Conservation (phyloP, 2,113 vertebrate genomes). For the Ancistrus triradiatus region DNA sequence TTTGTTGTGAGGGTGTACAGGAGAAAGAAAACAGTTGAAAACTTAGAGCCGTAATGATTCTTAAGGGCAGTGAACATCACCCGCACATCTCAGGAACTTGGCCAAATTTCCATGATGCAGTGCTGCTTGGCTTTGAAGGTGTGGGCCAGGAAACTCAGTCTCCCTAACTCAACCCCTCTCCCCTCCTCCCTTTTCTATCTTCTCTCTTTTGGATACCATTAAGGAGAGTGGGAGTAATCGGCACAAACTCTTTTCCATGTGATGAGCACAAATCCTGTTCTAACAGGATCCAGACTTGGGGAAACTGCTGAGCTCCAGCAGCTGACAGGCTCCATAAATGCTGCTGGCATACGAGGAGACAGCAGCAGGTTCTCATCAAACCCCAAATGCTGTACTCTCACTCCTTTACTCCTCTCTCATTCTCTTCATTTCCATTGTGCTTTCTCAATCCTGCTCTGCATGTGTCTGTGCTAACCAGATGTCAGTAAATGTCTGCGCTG, state of each 20-base stretch:
- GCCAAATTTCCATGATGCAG: slow-evolving; percentile 97
- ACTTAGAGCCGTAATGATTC: slow-evolving; percentile 63
- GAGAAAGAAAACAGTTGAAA: slow-evolving; percentile 36
- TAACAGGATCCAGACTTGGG: slow-evolving; percentile 68
- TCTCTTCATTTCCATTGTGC: slow-evolving; percentile 1
- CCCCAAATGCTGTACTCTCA: slow-evolving; percentile 24
- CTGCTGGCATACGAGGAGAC: slow-evolving; percentile 46
- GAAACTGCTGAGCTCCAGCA: slow-evolving; percentile 55
- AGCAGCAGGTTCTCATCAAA: slow-evolving; percentile 59
- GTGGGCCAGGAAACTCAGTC: slow-evolving; percentile 67
- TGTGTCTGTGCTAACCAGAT: slow-evolving; percentile 30
- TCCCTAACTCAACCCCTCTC: slow-evolving; percentile 10
- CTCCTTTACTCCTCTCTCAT: slow-evolving; percentile 11
- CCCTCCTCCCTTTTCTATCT: slow-evolving; percentile 33
- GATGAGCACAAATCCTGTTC: slow-evolving; percentile 69
- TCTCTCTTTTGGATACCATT: slow-evolving; percentile 55
- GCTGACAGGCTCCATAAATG: slow-evolving; percentile 75
- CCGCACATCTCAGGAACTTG: slow-evolving; percentile 50
- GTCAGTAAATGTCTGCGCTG: slow-evolving; percentile 24
- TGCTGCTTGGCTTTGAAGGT: slow-evolving; percentile 72
- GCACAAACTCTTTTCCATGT: slow-evolving; percentile 69
- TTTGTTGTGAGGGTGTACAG: slow-evolving; percentile 32
- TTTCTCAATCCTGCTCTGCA: slow-evolving; percentile 8
- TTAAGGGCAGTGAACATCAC: slow-evolving; percentile 68
- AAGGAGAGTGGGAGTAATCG: slow-evolving; percentile 63